A percentile compares a stretch with the other conserved stretches of the same genome.
These are phyloP conservation scores for Procambarus clarkii DNA, from an alignment of 1,140 invertebrate species.

Conservation along the genomic window DNA sequence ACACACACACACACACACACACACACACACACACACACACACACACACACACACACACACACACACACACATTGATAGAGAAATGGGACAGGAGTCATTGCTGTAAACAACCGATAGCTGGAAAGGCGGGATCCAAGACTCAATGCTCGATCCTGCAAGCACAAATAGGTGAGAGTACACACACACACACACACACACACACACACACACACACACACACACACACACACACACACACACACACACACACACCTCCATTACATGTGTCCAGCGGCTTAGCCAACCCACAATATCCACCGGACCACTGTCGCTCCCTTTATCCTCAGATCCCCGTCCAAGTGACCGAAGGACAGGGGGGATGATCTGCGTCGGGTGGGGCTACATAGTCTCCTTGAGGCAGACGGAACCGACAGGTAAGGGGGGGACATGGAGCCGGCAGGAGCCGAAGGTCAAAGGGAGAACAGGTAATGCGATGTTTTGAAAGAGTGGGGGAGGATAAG, in stretches of 20 bases:
- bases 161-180: too few relatives aligned
- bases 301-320: not conserved
- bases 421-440: not conserved
- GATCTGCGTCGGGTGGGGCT: not conserved
- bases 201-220: too few relatives aligned
- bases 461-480: conserved; percentile 4
- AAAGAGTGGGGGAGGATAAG: not conserved
- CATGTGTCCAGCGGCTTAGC: not conserved
- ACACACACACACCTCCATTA: not conserved
- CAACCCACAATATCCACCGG: not conserved
- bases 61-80: too few relatives aligned
- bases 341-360: not conserved
- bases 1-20: too few relatives aligned
- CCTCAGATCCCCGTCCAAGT: not conserved
- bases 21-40: too few relatives aligned
- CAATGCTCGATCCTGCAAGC: too few relatives aligned
- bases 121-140: too few relatives aligned
- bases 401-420: not conserved
- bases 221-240: not conserved
- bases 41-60: too few relatives aligned
- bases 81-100: too few relatives aligned
- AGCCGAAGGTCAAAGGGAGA: conserved; percentile 1
- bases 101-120: too few relatives aligned
- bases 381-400: not conserved
- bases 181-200: too few relatives aligned